Conservation (phyloP, 2,113 vertebrate species). For the Pelecanus crispus region DNA sequence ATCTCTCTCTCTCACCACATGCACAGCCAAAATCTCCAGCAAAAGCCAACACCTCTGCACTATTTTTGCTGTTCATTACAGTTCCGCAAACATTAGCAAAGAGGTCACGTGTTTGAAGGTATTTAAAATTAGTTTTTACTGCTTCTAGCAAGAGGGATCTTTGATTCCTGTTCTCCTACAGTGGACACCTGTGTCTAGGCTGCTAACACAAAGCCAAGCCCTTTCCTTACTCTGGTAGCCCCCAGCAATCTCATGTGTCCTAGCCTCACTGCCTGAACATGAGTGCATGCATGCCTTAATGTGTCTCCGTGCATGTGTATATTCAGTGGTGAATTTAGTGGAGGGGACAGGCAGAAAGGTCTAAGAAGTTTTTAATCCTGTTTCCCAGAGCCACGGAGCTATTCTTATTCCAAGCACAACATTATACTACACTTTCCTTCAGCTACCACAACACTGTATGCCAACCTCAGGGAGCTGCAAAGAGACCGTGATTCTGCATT, state of each 20-base stretch:
- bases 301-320: neutral
- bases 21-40: neutral
- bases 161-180: neutral
- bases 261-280: neutral
- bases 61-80: neutral
- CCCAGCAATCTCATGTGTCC: neutral
- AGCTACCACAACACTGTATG: neutral
- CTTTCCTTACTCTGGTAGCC: neutral
- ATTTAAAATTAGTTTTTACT: neutral
- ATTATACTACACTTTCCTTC: neutral
- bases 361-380: neutral
- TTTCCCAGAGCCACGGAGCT: neutral
- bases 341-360: neutral
- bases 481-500: neutral
- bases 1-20: neutral
- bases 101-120: neutral
- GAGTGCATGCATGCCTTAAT: rapidly evolving
- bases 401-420: neutral
- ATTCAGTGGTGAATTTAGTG: neutral
- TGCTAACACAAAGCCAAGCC: neutral
- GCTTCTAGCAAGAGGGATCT: neutral
- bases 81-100: neutral
- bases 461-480: neutral
- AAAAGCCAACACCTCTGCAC: neutral
- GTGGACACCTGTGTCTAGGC: rapidly evolving